Conservation (phyloP, 2,888 invertebrate species). For the Erpobdella octoculata region DNA sequence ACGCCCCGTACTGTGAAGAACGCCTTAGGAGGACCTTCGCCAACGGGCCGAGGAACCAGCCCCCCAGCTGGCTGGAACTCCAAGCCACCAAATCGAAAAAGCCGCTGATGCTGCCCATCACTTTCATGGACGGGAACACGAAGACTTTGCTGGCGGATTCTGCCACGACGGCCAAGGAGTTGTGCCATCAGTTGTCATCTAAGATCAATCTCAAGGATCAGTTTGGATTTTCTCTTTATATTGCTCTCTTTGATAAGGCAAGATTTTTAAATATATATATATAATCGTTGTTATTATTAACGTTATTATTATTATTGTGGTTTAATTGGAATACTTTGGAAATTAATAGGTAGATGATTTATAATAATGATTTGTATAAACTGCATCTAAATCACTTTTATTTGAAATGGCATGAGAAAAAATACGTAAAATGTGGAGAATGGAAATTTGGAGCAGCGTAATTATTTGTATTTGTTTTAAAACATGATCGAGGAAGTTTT, state of each 20-base stretch:
- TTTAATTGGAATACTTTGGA: too few relatives aligned
- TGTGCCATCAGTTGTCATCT: slow-evolving; percentile 91
- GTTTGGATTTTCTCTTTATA: slow-evolving; percentile 96
- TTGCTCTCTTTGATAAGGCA: slow-evolving; percentile 92
- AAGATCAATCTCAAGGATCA: slow-evolving; percentile 90
- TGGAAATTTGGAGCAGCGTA: too few relatives aligned
- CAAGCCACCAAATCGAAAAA: slow-evolving; percentile 84
- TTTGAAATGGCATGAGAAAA: too few relatives aligned
- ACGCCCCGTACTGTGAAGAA: slow-evolving; percentile 96
- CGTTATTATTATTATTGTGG: neutral
- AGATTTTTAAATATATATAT: neutral
- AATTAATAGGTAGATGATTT: too few relatives aligned
- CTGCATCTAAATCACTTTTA: too few relatives aligned
- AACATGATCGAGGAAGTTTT: too few relatives aligned
- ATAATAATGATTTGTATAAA: too few relatives aligned
- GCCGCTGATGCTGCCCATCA: slow-evolving; percentile 94
- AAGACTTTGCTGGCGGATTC: slow-evolving; percentile 85
- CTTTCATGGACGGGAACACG: slow-evolving; percentile 97
- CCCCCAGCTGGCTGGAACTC: slow-evolving; percentile 89
- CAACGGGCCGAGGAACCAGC: slow-evolving; percentile 96
- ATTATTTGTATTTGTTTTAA: too few relatives aligned
- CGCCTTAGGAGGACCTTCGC: slow-evolving; percentile 88
- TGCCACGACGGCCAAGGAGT: slow-evolving; percentile 89
- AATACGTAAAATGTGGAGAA: too few relatives aligned
- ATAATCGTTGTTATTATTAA: neutral